Percentiles rank a stretch among this genome's conserved stretches.
These are phyloP conservation scores for Callimico goeldii DNA, from an alignment of 2,797 vertebrate species.

Conservation along the genomic window DNA sequence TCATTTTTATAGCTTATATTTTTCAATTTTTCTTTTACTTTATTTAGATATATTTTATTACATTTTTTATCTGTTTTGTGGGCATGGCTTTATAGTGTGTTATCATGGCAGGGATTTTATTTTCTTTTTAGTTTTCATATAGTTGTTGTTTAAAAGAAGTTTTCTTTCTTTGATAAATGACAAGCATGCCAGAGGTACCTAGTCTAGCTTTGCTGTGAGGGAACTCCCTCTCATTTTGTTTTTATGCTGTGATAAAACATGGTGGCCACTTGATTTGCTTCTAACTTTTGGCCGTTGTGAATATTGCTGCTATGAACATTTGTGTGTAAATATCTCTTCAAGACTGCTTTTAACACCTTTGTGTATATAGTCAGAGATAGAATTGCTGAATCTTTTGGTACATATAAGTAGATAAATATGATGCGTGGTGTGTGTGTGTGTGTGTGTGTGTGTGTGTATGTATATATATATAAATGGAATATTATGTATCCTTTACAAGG, in stretches of 20 bases:
- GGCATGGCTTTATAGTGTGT: not conserved
- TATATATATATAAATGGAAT: not conserved
- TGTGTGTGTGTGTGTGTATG: too few relatives aligned
- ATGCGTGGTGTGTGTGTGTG: not conserved
- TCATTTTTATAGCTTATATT: not conserved
- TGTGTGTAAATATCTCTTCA: not conserved
- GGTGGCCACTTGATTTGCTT: not conserved
- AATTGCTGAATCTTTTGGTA: not conserved
- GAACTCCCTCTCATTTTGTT: not conserved
- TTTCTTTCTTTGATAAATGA: not conserved
- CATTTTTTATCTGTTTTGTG: not conserved
- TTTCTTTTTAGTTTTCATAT: not conserved
- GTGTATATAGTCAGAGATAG: not conserved
- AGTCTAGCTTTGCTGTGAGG: accelerated
- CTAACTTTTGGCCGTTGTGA: not conserved
- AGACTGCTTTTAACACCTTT: not conserved
- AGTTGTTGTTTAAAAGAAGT: not conserved
- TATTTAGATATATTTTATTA: not conserved
- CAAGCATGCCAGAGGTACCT: not conserved
- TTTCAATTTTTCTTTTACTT: not conserved
- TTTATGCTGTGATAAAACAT: not conserved
- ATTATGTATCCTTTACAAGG: not conserved
- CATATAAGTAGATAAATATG: not conserved
- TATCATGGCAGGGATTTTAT: not conserved
- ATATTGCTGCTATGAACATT: not conserved